These are phyloP conservation scores for Pseudomugil tenellus DNA, from an alignment of 2,797 vertebrate species.

Conservation along the genomic window DNA sequence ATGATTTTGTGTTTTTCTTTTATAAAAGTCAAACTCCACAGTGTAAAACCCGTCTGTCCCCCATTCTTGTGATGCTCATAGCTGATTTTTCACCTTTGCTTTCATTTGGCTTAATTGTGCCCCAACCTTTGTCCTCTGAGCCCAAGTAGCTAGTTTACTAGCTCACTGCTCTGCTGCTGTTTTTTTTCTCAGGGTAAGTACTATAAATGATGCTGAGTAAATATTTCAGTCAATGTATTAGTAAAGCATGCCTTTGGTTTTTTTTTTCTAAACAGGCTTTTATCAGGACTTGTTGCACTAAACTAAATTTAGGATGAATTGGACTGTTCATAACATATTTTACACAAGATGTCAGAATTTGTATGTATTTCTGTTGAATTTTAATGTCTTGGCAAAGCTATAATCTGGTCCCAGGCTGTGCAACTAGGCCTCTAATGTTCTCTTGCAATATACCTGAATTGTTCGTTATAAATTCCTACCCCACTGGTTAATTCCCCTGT, in stretches of 20 bases:
- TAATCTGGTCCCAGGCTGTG: slow-evolving; percentile 64
- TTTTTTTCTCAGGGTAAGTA: slow-evolving; percentile 80
- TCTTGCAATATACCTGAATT: slow-evolving; percentile 73
- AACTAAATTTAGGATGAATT: slow-evolving; percentile 51
- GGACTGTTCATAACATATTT: slow-evolving; percentile 4
- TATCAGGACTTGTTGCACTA: slow-evolving; percentile 78
- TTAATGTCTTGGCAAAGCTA: slow-evolving; percentile 9
- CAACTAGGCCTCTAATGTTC: slow-evolving; percentile 77
- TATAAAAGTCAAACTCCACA: slow-evolving; percentile 35
- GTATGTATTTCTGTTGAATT: not conserved
- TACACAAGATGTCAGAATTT: slow-evolving; percentile 4
- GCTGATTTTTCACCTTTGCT: slow-evolving; percentile 88
- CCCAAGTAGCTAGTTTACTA: slow-evolving; percentile 72
- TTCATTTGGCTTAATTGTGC: slow-evolving; percentile 87
- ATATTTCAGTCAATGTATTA: slow-evolving; percentile 53
- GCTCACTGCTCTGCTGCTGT: slow-evolving; percentile 69
- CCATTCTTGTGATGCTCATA: slow-evolving; percentile 82
- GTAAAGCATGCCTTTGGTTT: slow-evolving; percentile 74
- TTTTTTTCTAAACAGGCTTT: slow-evolving; percentile 34
- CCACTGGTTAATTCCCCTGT: slow-evolving; percentile 93
- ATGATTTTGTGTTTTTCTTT: slow-evolving; percentile 89
- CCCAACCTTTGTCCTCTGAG: slow-evolving; percentile 61
- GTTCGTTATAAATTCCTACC: slow-evolving; percentile 67
- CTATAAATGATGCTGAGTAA: slow-evolving; percentile 56
- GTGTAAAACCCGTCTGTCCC: slow-evolving; percentile 18